phyloP scores from a whole-genome alignment of 2,797 vertebrate genomes.

The Myotis daubentonii region DNA sequence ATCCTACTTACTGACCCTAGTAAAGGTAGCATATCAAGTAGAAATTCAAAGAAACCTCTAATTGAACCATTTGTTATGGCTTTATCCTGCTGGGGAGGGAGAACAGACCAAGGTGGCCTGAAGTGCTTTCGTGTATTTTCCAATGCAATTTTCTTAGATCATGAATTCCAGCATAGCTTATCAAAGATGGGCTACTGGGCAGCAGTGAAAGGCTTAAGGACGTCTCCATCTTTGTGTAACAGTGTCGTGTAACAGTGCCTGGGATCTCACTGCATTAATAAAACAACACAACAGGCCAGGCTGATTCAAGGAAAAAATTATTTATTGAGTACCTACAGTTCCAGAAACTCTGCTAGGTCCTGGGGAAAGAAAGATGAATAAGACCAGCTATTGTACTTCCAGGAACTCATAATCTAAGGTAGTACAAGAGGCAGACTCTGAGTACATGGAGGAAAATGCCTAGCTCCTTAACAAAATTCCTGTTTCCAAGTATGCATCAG shows the following conservation, averaged over 20 bases:
- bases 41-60: constrained; percentile 12
- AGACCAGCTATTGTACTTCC: background rate
- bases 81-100: background rate
- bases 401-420: background rate
- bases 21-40: background rate
- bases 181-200: background rate
- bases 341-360: background rate
- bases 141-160: background rate
- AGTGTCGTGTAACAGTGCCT: background rate
- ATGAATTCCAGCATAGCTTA: background rate
- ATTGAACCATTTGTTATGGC: background rate
- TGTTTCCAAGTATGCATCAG: background rate
- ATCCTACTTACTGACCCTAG: background rate
- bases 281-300: background rate
- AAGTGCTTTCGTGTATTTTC: background rate
- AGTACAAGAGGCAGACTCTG: background rate
- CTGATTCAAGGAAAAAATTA: background rate
- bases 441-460: background rate
- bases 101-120: background rate
- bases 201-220: background rate
- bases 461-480: background rate
- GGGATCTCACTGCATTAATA: background rate
- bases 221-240: background rate
- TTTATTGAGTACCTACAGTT: background rate
- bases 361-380: background rate